Evolutionary conservation across 2,113 vertebrate species (phyloP), one percentile per base, ranked within the genome.

Genomic region (Hipposideros armiger): DNA sequence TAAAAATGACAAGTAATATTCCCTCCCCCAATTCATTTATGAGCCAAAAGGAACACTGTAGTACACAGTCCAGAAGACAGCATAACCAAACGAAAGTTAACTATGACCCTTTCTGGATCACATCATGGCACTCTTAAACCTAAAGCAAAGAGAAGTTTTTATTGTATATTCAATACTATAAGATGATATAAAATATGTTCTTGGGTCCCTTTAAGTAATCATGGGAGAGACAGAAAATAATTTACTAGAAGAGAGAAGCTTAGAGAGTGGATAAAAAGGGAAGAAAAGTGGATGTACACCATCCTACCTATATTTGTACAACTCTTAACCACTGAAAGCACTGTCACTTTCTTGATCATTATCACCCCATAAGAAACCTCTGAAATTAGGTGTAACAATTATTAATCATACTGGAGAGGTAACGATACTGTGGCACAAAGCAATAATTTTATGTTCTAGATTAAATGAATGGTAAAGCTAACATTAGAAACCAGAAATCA

Each of bases 131-230:
- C 4, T 70, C 45, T 81, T 90, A 87, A 90, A 86, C 77, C 47
- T 67, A 93, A 87, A 91, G 40, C 76, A 78, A 91, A 94, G 0
- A 50, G 26, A 85, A 70, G 32, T 76, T 82, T 73, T 97, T 95
- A 78, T 8, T 90, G 22, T 76, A 77, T 82, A 95, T 50, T 85
- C 28, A 92, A 32, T 56, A 81, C 78, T 19, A 28, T 91, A 87
- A 93, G 45, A 82, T 58, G 47, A 26, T 77, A 72, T 77, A 90
- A 72, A 90, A 88, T 85, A 72, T 90, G 56, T 83, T 77, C 70
- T 69, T 58, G 2, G 13, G 28, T 96, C 40, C n/a, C 11, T 87
- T 94, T 77, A 84, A 83, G 28, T 92, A 96, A 94, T 88, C 26
- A 90, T 54, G 11, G 64, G 42, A 58, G n/a, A 67, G 11, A 40